Evolutionary conservation across 2,888 invertebrate genomes (phyloP).

Genomic region (Conchocele bisecta): DNA sequence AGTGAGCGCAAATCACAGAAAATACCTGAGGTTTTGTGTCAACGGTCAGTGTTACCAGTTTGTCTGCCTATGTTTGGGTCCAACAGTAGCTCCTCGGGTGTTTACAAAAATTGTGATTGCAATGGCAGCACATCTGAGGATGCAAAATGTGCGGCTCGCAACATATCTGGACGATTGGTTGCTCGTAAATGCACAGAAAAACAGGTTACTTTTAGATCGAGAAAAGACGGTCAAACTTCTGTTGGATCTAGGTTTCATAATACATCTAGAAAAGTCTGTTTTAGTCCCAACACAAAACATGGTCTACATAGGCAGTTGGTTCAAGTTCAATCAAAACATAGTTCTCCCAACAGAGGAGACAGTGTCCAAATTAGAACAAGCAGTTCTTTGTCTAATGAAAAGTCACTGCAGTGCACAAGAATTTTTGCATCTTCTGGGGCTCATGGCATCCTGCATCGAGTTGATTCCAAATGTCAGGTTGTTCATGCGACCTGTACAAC

Average conservation of each 20-base stretch:
- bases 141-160: constrained; percentile 21
- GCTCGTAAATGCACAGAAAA: too few relatives aligned
- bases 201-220: too few relatives aligned
- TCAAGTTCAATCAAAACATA: constrained; percentile 8
- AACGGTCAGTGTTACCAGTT: constrained; percentile 10
- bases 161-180: constrained; percentile 53
- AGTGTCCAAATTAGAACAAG: too few relatives aligned
- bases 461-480: constrained; percentile 28
- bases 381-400: background rate
- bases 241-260: too few relatives aligned
- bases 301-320: constrained; percentile 21
- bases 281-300: constrained; percentile 25
- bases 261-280: constrained; percentile 34
- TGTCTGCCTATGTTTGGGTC: constrained; percentile 16
- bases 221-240: too few relatives aligned
- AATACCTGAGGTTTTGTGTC: constrained; percentile 18
- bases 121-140: constrained; percentile 25
- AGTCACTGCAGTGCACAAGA: constrained; percentile 13
- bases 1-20: constrained; percentile 22
- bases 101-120: constrained; percentile 38
- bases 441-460: constrained; percentile 34
- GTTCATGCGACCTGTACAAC: too few relatives aligned
- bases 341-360: constrained; percentile 22
- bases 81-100: constrained; percentile 8
- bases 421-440: too few relatives aligned